Evolutionary conservation across 2,888 invertebrate species (phyloP).

Genomic region (Volucella inanis): DNA sequence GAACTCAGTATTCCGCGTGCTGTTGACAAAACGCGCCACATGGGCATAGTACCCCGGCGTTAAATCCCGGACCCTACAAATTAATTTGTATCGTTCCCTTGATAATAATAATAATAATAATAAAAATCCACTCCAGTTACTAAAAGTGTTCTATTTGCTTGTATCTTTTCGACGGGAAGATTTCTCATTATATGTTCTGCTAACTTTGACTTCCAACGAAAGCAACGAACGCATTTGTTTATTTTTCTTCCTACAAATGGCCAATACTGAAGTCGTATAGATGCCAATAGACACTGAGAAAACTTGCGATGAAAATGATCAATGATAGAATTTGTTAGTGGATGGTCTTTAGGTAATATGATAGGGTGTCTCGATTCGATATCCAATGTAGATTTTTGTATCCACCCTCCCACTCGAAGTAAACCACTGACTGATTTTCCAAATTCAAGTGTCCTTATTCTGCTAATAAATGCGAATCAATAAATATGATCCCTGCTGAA

Average conservation of each 20-base stretch:
- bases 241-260: constrained; percentile 1
- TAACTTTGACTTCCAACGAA: constrained; percentile 10
- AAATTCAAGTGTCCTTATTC: not conserved
- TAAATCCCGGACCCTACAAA: too few species aligned
- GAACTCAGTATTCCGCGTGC: too few species aligned
- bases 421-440: not conserved
- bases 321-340: not conserved
- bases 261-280: constrained; percentile 26
- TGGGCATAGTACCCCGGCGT: too few species aligned
- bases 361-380: constrained; percentile 6
- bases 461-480: not conserved
- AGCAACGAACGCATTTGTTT: constrained; percentile 21
- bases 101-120: too few species aligned
- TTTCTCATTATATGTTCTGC: too few species aligned
- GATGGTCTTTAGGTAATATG: constrained; percentile 20
- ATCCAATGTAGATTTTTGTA: constrained; percentile 10
- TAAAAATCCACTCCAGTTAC: constrained; percentile 14
- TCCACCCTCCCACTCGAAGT: constrained; percentile 5
- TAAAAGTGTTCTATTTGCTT: constrained; percentile 6
- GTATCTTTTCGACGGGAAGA: not conserved
- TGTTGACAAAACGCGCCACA: too few species aligned
- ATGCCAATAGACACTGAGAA: constrained; percentile 5
- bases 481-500: constrained; percentile 11
- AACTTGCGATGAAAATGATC: not conserved
- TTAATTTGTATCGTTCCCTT: too few species aligned